phyloP scores from a whole-genome alignment of 2,113 vertebrate species.

The Macquaria australasica region DNA sequence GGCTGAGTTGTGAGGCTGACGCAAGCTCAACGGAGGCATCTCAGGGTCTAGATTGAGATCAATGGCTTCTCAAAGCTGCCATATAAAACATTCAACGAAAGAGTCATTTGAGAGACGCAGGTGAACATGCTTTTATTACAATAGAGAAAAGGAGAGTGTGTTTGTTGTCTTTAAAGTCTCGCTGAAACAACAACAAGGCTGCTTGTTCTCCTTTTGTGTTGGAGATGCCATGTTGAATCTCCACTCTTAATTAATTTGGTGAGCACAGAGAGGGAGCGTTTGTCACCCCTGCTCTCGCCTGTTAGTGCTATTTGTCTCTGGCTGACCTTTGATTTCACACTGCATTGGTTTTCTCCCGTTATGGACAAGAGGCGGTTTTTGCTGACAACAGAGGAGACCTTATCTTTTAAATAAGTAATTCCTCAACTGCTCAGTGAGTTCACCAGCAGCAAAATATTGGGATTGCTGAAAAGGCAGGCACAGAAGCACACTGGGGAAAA shows the following conservation, averaged over 20 bases:
- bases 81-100: constrained; percentile 79
- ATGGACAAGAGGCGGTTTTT: constrained; percentile 84
- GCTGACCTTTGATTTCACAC: constrained; percentile 89
- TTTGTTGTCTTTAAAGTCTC: constrained; percentile 71
- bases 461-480: constrained; percentile 84
- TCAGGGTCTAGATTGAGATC: constrained; percentile 76
- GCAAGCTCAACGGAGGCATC: constrained; percentile 67
- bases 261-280: constrained; percentile 70
- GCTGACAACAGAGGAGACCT: constrained; percentile 87
- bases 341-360: constrained; percentile 83
- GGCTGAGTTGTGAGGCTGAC: constrained; percentile 51
- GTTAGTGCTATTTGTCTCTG: constrained; percentile 85
- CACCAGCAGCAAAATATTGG: constrained; percentile 85
- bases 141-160: constrained; percentile 47
- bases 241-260: constrained; percentile 84
- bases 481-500: constrained; percentile 71
- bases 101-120: constrained; percentile 60
- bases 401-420: constrained; percentile 91
- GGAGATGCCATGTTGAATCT: constrained; percentile 76
- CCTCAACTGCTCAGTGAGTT: constrained; percentile 84
- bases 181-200: constrained; percentile 68
- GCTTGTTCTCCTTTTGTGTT: constrained; percentile 70
- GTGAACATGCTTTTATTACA: constrained; percentile 77
- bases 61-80: constrained; percentile 72
- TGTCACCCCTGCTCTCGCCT: constrained; percentile 79